Evolutionary conservation across 2,797 vertebrate genomes (phyloP).

Genomic region (Trichosurus vulpecula): DNA sequence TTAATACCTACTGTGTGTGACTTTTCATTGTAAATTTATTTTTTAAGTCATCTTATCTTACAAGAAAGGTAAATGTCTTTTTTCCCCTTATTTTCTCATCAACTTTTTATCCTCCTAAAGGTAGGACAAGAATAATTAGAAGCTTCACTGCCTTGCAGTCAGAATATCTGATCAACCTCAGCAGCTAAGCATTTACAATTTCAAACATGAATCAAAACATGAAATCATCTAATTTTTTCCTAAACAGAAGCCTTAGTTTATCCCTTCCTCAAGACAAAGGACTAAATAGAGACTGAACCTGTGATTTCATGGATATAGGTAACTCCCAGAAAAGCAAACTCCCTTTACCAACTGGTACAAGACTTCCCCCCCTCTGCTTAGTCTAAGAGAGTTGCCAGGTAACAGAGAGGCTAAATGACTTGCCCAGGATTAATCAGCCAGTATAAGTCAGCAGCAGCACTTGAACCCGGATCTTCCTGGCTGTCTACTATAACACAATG

Average conservation of each 20-base stretch:
- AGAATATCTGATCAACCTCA: constrained; percentile 12
- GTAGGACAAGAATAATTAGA: not conserved
- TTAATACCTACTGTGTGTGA: not conserved
- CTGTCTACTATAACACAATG: not conserved
- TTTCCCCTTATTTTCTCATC: not conserved
- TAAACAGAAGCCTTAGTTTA: constrained; percentile 10
- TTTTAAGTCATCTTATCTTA: constrained; percentile 12
- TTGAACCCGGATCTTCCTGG: not conserved
- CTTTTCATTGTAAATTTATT: constrained; percentile 5
- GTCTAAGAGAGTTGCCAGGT: not conserved
- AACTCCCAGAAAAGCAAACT: not conserved
- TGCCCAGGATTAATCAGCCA: not conserved
- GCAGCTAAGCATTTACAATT: constrained; percentile 6
- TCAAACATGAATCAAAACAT: not conserved
- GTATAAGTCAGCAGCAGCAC: not conserved
- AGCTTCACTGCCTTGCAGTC: constrained; percentile 1
- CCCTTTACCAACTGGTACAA: not conserved
- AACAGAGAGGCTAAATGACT: not conserved
- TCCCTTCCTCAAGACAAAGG: constrained; percentile 1
- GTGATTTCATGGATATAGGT: not conserved
- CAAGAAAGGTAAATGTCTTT: not conserved
- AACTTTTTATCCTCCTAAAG: constrained; percentile 26
- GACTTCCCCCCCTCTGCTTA: not conserved
- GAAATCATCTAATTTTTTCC: not conserved
- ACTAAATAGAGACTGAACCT: not conserved